These are phyloP conservation scores for Acrocephalus scirpaceus DNA, from an alignment of 2,797 vertebrate genomes.

Conservation along the genomic window DNA sequence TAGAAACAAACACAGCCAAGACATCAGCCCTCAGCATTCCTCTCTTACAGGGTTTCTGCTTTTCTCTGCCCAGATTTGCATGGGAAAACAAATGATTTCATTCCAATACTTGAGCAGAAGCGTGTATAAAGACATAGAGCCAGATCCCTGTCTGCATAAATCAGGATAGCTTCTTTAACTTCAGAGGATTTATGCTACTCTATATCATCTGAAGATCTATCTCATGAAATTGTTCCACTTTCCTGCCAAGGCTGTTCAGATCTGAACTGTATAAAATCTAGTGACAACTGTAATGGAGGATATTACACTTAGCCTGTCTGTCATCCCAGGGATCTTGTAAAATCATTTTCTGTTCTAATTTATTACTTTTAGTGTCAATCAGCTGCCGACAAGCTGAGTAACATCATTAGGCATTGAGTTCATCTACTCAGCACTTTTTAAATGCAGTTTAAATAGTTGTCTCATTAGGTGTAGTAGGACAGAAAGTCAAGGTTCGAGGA, in stretches of 20 bases:
- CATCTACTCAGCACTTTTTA: constrained; percentile 85
- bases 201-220: constrained; percentile 51
- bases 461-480: constrained; percentile 85
- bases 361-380: constrained; percentile 89
- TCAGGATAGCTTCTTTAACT: constrained; percentile 47
- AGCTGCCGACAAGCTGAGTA: constrained; percentile 75
- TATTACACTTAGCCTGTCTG: constrained; percentile 81
- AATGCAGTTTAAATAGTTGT: constrained; percentile 83
- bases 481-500: constrained; percentile 81
- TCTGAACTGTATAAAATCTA: constrained; percentile 77
- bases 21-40: constrained; percentile 10
- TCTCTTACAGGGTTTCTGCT: background rate
- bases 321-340: constrained; percentile 77
- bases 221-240: constrained; percentile 73
- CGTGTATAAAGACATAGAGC: constrained; percentile 43
- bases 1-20: constrained; percentile 30
- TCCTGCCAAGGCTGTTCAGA: constrained; percentile 71
- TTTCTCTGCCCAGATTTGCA: constrained; percentile 52
- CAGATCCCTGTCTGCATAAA: constrained; percentile 50
- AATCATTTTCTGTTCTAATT: constrained; percentile 86
- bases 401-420: constrained; percentile 80
- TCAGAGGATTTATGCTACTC: constrained; percentile 44
- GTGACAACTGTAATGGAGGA: constrained; percentile 78
- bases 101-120: constrained; percentile 52
- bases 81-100: constrained; percentile 63